These are phyloP conservation scores for Eospalax fontanierii DNA, from an alignment of 2,797 vertebrate genomes.

Conservation along the genomic window DNA sequence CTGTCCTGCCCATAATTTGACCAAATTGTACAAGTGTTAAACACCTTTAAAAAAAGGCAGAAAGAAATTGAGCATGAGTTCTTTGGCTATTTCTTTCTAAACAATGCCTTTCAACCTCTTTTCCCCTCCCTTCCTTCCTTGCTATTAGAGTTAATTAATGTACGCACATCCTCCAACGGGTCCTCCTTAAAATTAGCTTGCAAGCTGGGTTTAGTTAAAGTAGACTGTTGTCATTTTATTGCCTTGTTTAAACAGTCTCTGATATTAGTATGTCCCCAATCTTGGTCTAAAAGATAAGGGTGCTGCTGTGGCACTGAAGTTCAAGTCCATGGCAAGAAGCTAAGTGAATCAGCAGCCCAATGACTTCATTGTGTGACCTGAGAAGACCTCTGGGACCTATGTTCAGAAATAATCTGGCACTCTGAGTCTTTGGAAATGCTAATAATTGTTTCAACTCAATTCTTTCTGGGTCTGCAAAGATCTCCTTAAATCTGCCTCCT, in stretches of 20 bases:
- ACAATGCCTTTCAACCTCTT: constrained; percentile 77
- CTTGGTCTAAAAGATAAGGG: constrained; percentile 21
- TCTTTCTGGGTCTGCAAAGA: constrained; percentile 21
- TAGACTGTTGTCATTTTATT: constrained; percentile 51
- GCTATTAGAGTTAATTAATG: constrained; percentile 77
- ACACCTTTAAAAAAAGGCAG: constrained; percentile 78
- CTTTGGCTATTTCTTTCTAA: constrained; percentile 37
- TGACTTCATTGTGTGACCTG: background rate
- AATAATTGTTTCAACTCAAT: background rate
- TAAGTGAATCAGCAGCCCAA: background rate
- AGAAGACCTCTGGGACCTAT: background rate
- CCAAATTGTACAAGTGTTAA: constrained; percentile 92
- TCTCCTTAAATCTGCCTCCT: background rate
- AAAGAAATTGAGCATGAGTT: constrained; percentile 80
- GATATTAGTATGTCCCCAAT: constrained; percentile 75
- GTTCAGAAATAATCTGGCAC: background rate
- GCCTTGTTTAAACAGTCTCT: constrained; percentile 82
- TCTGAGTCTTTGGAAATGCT: background rate
- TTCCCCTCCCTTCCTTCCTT: constrained; percentile 61
- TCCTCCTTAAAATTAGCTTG: constrained; percentile 73
- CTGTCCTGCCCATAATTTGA: constrained; percentile 91
- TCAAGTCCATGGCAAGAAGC: background rate
- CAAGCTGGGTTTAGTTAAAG: constrained; percentile 80
- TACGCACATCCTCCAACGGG: constrained; percentile 70
- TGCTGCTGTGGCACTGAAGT: background rate